These are phyloP conservation scores for Notechis scutatus DNA, from an alignment of 2,113 vertebrate species.

Conservation along the genomic window DNA sequence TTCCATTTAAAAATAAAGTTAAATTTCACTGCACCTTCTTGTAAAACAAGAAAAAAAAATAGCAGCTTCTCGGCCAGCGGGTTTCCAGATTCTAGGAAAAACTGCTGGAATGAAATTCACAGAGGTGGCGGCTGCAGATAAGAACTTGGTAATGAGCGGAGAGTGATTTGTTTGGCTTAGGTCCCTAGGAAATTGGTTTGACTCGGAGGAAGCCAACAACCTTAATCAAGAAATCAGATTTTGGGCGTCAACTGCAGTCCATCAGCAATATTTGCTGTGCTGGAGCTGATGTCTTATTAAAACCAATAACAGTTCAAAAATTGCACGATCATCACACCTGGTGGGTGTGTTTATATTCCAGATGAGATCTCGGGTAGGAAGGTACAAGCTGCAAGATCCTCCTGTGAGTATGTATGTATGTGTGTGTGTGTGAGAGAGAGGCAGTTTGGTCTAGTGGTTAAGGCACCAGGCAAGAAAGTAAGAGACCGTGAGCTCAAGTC, in stretches of 20 bases:
- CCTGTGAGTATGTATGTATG: neutral
- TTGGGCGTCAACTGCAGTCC: neutral
- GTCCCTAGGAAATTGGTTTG: neutral
- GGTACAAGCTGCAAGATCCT: neutral
- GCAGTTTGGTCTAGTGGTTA: too few species aligned
- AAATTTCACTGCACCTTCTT: neutral
- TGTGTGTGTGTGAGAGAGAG: too few species aligned
- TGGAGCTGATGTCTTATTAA: too few species aligned
- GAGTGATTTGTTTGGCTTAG: neutral
- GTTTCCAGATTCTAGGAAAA: neutral
- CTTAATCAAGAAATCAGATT: neutral
- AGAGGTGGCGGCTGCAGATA: neutral
- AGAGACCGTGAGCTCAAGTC: too few species aligned
- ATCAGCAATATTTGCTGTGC: neutral
- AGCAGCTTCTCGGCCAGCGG: accelerated
- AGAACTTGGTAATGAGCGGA: neutral
- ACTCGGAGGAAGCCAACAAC: neutral
- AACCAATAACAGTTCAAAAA: neutral
- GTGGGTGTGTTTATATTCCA: neutral
- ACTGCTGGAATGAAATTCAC: accelerated
- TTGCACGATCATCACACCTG: neutral
- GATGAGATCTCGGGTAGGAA: neutral
- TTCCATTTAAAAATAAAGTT: neutral
- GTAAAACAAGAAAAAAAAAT: neutral
- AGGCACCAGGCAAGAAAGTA: too few species aligned